Evolutionary conservation across 2,113 vertebrate species (phyloP).

Genomic region (Oreotrochilus melanogaster): DNA sequence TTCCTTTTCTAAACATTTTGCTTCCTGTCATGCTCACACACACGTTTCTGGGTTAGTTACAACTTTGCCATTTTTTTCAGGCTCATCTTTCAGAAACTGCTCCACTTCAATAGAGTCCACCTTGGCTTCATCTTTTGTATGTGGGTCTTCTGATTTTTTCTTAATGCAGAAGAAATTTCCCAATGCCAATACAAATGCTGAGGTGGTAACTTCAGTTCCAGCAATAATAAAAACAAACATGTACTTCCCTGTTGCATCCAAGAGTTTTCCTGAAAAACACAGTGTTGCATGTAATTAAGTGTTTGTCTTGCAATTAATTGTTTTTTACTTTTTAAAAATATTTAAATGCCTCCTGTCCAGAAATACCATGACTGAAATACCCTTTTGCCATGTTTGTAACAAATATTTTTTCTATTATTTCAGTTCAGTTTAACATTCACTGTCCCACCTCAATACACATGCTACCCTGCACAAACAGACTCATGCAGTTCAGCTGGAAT

Average conservation of each 20-base stretch:
- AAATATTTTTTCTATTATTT: neutral
- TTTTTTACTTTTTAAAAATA: neutral
- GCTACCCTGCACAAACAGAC: neutral
- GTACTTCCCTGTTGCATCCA: slow-evolving; percentile 86
- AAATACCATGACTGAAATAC: neutral
- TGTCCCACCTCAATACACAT: neutral
- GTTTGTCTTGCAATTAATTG: neutral
- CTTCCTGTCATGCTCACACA: slow-evolving; percentile 73
- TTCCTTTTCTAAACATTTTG: slow-evolving; percentile 6
- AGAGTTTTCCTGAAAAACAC: slow-evolving; percentile 83
- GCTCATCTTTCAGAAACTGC: slow-evolving; percentile 79
- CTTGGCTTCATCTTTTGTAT: slow-evolving; percentile 67
- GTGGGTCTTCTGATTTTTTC: slow-evolving; percentile 64
- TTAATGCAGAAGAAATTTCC: slow-evolving; percentile 88
- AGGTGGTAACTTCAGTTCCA: slow-evolving; percentile 86
- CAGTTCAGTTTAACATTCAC: neutral
- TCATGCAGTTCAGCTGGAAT: neutral
- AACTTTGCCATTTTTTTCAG: slow-evolving; percentile 77
- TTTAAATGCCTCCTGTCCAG: neutral
- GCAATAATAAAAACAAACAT: slow-evolving; percentile 91
- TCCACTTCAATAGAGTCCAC: slow-evolving; percentile 78
- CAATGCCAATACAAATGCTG: slow-evolving; percentile 82
- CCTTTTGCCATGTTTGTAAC: neutral
- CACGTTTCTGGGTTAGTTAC: slow-evolving; percentile 80
- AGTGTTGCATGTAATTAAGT: neutral